phyloP scores from a whole-genome alignment of 2,888 invertebrate genomes.

The Cryptocephalus primarius region DNA sequence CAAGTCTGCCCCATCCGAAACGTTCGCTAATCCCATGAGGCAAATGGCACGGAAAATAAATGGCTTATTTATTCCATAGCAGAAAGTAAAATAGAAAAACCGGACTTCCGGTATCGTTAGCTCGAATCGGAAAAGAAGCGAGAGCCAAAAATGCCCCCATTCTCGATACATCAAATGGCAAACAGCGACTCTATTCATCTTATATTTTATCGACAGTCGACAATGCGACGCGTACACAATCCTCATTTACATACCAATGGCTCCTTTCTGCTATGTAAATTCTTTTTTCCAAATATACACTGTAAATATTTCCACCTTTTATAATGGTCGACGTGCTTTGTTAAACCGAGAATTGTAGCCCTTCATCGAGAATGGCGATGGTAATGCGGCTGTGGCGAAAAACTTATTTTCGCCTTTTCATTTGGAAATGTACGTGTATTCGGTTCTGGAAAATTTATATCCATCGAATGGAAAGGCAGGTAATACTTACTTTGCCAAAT shows the following conservation, averaged over 20 bases:
- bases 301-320: slow-evolving; percentile 36
- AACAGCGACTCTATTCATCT: slow-evolving; percentile 31
- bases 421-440: too few species aligned
- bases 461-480: too few species aligned
- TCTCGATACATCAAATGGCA: slow-evolving; percentile 24
- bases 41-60: slow-evolving; percentile 26
- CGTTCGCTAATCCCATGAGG: slow-evolving; percentile 16
- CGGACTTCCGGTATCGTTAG: slow-evolving; percentile 35
- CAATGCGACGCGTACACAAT: slow-evolving; percentile 32
- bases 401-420: too few species aligned
- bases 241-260: slow-evolving; percentile 39
- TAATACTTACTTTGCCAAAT: too few species aligned
- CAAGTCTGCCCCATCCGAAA: background rate
- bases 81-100: slow-evolving; percentile 34
- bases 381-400: too few species aligned
- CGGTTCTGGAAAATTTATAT: too few species aligned
- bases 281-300: slow-evolving; percentile 33
- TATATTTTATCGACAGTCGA: slow-evolving; percentile 39
- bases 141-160: slow-evolving; percentile 29
- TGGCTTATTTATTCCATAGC: slow-evolving; percentile 31
- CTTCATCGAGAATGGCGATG: too few species aligned
- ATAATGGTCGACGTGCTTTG: slow-evolving; percentile 30
- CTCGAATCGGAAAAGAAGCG: background rate
- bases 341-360: slow-evolving; percentile 7
- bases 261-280: slow-evolving; percentile 37